Evolutionary conservation across 2,797 vertebrate species (phyloP).

Genomic region (Ceyx erithaca): DNA sequence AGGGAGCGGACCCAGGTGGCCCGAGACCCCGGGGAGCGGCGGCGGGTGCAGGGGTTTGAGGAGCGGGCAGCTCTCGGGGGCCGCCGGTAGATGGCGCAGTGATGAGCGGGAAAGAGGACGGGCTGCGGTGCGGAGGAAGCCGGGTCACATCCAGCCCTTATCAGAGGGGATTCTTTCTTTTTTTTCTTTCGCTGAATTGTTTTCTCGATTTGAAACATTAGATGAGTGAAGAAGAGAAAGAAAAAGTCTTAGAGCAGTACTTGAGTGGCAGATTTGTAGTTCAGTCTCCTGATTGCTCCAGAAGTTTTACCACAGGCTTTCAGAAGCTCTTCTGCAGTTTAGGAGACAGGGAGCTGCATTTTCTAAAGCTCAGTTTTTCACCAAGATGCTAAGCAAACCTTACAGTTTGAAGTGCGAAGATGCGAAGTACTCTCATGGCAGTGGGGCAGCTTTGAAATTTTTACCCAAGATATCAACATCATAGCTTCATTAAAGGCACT

Average conservation of each 20-base stretch:
- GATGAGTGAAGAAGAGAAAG: neutral
- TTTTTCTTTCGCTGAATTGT: rapidly evolving
- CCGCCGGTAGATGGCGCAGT: conserved; percentile 75
- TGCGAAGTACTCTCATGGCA: rapidly evolving
- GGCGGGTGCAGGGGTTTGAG: neutral
- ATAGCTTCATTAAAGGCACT: rapidly evolving
- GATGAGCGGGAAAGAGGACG: neutral
- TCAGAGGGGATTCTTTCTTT: neutral
- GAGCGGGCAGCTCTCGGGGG: neutral
- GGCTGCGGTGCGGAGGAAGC: rapidly evolving
- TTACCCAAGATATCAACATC: neutral
- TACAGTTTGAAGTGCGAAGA: rapidly evolving
- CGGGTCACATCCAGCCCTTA: rapidly evolving
- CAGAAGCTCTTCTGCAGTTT: neutral
- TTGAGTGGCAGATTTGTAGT: neutral
- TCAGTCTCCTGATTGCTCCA: neutral
- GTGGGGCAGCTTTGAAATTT: neutral
- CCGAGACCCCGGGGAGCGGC: neutral
- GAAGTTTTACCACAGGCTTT: neutral
- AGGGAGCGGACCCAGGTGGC: neutral
- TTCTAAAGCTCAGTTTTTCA: neutral
- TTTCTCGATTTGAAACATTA: neutral
- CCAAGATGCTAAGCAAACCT: neutral
- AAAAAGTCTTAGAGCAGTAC: neutral
- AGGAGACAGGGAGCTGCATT: neutral